Evolutionary conservation across 2,888 invertebrate species (phyloP).

Genomic region (Diaprepes abbreviatus): DNA sequence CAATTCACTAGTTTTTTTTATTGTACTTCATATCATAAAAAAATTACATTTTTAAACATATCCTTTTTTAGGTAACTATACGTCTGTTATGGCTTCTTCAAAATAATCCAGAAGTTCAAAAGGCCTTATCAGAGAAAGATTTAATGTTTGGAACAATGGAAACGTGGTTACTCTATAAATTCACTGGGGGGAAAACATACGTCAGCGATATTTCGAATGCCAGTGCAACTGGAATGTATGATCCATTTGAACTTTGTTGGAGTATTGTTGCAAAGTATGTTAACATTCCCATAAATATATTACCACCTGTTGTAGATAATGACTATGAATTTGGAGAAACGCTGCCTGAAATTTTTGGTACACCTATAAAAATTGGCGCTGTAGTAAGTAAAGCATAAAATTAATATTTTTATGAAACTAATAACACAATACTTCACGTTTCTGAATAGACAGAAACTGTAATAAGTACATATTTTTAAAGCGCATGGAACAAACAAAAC

Average conservation of each 20-base stretch:
- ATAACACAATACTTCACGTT: no score
- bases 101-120: slow-evolving; percentile 78
- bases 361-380: slow-evolving; percentile 82
- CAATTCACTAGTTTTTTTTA: no score
- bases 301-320: slow-evolving; percentile 87
- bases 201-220: slow-evolving; percentile 93
- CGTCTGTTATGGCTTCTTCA: slow-evolving; percentile 85
- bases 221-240: slow-evolving; percentile 92
- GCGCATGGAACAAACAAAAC: no score
- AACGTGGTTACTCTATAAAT: slow-evolving; percentile 91
- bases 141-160: slow-evolving; percentile 91
- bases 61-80: slow-evolving; percentile 64
- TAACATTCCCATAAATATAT: slow-evolving; percentile 79
- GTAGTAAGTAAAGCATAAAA: slow-evolving; percentile 72
- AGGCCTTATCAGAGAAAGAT: slow-evolving; percentile 74
- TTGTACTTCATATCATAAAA: no score
- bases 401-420: no score
- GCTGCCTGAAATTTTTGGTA: slow-evolving; percentile 78
- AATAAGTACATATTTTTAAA: no score
- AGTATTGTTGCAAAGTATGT: slow-evolving; percentile 79
- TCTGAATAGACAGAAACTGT: no score
- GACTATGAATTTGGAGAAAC: slow-evolving; percentile 81
- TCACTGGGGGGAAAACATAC: slow-evolving; percentile 77
- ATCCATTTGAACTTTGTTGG: slow-evolving; percentile 93
- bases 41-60: no score